A percentile compares a stretch with the other conserved stretches of the same genome.
phyloP scores from a whole-genome alignment of 2,888 invertebrate species.

The Eristalis arbustorum region DNA sequence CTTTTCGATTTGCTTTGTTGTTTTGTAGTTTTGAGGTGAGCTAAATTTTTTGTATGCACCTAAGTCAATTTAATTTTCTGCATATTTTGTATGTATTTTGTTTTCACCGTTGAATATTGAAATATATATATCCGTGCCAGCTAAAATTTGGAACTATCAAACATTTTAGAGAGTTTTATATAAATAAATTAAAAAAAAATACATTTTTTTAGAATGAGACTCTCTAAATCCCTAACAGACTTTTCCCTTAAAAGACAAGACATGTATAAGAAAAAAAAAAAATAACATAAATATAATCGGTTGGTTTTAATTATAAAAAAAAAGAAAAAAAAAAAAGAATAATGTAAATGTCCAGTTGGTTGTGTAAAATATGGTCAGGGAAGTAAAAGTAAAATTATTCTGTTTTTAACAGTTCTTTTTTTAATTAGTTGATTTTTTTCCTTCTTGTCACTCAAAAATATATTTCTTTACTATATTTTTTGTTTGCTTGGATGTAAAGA shows the following conservation, averaged over 20 bases:
- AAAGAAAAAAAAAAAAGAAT: background rate
- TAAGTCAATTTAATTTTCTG: constrained; percentile 3
- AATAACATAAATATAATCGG: constrained; percentile 3
- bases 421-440: constrained; percentile 36
- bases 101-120: background rate
- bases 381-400: constrained; percentile 53
- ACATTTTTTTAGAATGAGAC: constrained; percentile 1
- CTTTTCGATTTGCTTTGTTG: background rate
- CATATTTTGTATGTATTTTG: background rate
- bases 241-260: background rate
- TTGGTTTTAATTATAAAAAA: background rate
- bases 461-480: constrained; percentile 35
- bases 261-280: background rate
- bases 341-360: constrained; percentile 10
- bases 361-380: constrained; percentile 31
- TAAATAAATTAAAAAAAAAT: constrained; percentile 26
- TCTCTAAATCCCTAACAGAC: background rate
- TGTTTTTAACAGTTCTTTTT: constrained; percentile 40
- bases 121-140: constrained; percentile 24
- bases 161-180: background rate
- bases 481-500: background rate
- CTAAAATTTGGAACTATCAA: constrained; percentile 2
- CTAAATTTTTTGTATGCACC: background rate
- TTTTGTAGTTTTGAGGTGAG: constrained; percentile 11
- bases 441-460: constrained; percentile 38